Evolutionary conservation across 1,140 invertebrate species (phyloP).

Genomic region (Megathymus violae): DNA sequence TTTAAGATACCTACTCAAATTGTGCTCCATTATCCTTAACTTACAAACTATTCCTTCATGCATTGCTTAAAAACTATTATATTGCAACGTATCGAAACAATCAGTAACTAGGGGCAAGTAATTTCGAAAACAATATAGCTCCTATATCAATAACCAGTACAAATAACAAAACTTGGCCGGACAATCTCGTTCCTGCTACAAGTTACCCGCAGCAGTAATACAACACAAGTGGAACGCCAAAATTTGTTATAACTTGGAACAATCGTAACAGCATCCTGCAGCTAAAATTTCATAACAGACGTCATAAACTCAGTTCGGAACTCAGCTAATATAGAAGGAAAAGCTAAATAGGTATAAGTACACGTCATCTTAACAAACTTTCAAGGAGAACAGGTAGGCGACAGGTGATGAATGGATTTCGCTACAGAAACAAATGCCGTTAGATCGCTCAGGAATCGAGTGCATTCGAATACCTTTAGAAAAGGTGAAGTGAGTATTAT

Average conservation of each 20-base stretch:
- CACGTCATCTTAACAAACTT: constrained; percentile 3
- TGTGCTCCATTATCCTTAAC: background rate
- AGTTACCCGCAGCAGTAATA: background rate
- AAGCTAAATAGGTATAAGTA: constrained; percentile 36
- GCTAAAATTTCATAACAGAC: constrained; percentile 39
- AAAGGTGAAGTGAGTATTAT: too few species aligned
- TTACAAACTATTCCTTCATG: too few species aligned
- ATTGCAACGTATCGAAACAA: too few species aligned
- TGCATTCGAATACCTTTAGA: too few species aligned
- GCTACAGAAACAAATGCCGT: background rate
- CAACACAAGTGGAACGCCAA: background rate
- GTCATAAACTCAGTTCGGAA: constrained; percentile 36
- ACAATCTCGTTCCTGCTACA: background rate
- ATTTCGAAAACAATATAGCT: background rate
- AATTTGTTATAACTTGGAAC: background rate
- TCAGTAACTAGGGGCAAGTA: background rate
- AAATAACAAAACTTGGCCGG: background rate
- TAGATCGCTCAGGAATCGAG: background rate
- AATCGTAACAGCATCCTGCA: constrained; percentile 2
- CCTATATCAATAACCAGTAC: background rate
- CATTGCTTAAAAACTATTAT: too few species aligned
- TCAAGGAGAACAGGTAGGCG: background rate
- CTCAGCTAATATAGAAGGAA: constrained; percentile 32
- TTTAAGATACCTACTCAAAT: too few species aligned
- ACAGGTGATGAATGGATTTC: background rate